Base-by-base conservation (phyloP, 37 sponge, comb jelly and placozoan species). In the Chondrilla cf. caribensis region DNA sequence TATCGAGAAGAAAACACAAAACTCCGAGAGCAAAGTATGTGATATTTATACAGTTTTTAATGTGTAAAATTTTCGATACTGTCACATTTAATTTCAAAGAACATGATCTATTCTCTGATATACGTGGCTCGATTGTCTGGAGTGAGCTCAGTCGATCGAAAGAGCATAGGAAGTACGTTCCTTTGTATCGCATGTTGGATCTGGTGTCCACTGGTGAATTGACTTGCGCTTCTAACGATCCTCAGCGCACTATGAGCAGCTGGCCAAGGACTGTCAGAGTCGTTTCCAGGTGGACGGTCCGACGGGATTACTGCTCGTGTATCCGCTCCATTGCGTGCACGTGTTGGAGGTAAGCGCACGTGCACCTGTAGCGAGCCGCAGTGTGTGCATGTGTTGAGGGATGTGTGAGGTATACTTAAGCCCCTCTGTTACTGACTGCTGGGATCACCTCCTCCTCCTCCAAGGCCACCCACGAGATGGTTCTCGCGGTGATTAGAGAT, bases 281-380 rank as follows among this genome's bases (percentile, higher is more conserved):
- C 55, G 83, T 70, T 92, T 86, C 58, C 93, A 88, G 59, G 93
- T 89, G 37, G 93, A 92, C 32, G 89, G 89, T 17, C 93, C 93
- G 22, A 89, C 93, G 38, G 93, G 93, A 0, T 59, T 89, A 17
- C 84, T 89, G 26, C 84, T 92, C 17, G 77, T 92, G 60, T 92
- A 89, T 71, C 93, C 93, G 25, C 84, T 88, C 38, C 93, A 92
- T 58, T 83, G 86, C 37, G 70, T 92, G 17, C 93, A 92, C 78
- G 31, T 89, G 29, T 59, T 88, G 5, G 93, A 92, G 81, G 81
- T 80, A 18, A 59, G 54, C 4, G 32, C 68, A 33, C 68, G 4
- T 26, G 7, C 32, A 31, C 54, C 11, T 32, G 38, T 73, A 73
- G 76, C 40, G 38, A 15, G 76, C 76, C 14, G 40, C 76, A 73